Conservation (phyloP, 2,888 invertebrate genomes). For the Hirtodrosophila confusa region DNA sequence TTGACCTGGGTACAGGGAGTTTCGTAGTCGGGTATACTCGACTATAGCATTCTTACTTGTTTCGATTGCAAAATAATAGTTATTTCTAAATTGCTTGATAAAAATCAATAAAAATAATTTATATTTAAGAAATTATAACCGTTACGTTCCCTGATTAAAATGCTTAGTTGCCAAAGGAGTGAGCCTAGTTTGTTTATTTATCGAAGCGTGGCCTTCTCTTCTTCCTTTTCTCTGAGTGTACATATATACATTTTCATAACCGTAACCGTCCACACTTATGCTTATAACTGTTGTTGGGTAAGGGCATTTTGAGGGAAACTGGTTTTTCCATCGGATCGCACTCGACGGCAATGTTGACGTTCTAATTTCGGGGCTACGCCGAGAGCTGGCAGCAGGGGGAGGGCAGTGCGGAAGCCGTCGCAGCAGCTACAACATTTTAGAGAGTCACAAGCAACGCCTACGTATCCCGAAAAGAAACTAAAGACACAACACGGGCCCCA, state of each 20-base stretch:
- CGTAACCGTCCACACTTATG: conserved; percentile 32
- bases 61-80: no score
- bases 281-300: conserved; percentile 48
- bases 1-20: no score
- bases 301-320: conserved; percentile 51
- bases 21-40: no score
- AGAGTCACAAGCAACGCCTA: conserved; percentile 58
- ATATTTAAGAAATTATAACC: no score
- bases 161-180: no score
- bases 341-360: conserved; percentile 43
- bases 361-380: conserved; percentile 56
- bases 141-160: no score
- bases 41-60: no score
- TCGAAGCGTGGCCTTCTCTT: no score
- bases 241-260: conserved; percentile 25
- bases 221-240: conserved; percentile 1
- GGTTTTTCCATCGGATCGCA: conserved; percentile 50
- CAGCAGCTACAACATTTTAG: conserved; percentile 41
- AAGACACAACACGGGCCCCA: conserved; percentile 36
- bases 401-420: conserved; percentile 19
- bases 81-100: no score
- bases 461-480: conserved; percentile 38
- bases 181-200: no score
- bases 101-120: no score
- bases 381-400: conserved; percentile 8